These are phyloP conservation scores for Drosophila conformis DNA, from an alignment of 2,888 invertebrate species.

Conservation along the genomic window DNA sequence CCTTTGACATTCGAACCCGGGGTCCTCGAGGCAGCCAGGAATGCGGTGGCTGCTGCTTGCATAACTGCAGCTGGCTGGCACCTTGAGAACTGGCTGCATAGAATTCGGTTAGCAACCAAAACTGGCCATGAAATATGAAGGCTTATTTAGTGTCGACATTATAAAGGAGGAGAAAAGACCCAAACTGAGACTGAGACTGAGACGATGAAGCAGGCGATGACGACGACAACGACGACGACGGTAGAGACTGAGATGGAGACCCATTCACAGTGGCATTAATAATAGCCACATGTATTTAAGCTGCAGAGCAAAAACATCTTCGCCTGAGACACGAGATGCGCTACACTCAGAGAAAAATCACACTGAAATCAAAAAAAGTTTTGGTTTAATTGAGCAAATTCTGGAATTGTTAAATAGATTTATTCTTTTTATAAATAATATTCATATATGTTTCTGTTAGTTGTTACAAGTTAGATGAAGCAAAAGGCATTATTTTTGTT, in stretches of 20 bases:
- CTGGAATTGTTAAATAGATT: neutral
- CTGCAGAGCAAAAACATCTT: constrained; percentile 49
- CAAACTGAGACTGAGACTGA: constrained; percentile 1
- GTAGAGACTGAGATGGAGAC: constrained; percentile 15
- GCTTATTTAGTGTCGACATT: constrained; percentile 80
- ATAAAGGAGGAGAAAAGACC: constrained; percentile 21
- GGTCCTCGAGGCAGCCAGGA: constrained; percentile 42
- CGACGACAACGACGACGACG: too few species aligned
- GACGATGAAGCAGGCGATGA: constrained; percentile 13
- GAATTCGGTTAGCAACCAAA: constrained; percentile 72
- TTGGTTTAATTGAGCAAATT: neutral
- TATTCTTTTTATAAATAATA: neutral
- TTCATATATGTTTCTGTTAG: neutral
- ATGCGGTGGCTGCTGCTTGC: constrained; percentile 68
- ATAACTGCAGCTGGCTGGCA: constrained; percentile 47
- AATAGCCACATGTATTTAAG: constrained; percentile 65
- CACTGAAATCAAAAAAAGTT: neutral
- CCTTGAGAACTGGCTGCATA: constrained; percentile 60
- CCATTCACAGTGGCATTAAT: constrained; percentile 67
- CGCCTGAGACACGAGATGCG: neutral
- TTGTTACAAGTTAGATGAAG: neutral
- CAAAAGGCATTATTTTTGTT: neutral
- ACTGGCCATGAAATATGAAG: constrained; percentile 78
- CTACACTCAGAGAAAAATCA: constrained; percentile 1
- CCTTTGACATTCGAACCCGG: constrained; percentile 71